Evolutionary conservation across 2,113 vertebrate genomes (phyloP).

Genomic region (Astur gentilis): DNA sequence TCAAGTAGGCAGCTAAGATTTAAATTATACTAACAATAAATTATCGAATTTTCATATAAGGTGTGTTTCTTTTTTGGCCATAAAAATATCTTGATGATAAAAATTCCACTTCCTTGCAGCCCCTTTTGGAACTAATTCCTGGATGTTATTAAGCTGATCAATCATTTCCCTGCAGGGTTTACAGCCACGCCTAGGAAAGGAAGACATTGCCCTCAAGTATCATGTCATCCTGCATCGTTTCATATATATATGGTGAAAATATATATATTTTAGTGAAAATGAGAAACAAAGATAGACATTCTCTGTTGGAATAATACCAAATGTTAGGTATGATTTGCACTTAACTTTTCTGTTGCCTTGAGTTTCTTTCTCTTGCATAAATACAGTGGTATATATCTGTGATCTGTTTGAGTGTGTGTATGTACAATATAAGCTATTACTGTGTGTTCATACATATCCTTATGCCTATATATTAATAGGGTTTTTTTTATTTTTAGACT

Average conservation of each 20-base stretch:
- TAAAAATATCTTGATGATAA: neutral
- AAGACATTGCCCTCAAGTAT: neutral
- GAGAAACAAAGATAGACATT: neutral
- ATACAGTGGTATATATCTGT: neutral
- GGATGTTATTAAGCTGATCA: neutral
- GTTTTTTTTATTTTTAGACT: neutral
- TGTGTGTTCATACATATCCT: neutral
- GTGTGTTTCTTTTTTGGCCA: neutral
- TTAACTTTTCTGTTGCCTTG: neutral
- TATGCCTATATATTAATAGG: neutral
- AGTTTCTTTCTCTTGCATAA: neutral
- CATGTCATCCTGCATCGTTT: fast-evolving
- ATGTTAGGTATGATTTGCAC: neutral
- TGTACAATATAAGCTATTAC: neutral
- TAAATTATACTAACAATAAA: neutral
- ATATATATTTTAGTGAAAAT: neutral
- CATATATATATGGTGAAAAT: no score
- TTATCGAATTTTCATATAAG: neutral
- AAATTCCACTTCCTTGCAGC: neutral
- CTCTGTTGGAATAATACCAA: neutral
- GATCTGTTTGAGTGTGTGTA: neutral
- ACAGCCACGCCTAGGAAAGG: neutral
- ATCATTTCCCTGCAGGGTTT: neutral
- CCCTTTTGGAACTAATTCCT: neutral
- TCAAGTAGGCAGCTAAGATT: neutral